Evolutionary conservation across 2,113 vertebrate genomes (phyloP), one percentile per base, ranked within the genome.

Genomic region (Pterocles burchelli): DNA sequence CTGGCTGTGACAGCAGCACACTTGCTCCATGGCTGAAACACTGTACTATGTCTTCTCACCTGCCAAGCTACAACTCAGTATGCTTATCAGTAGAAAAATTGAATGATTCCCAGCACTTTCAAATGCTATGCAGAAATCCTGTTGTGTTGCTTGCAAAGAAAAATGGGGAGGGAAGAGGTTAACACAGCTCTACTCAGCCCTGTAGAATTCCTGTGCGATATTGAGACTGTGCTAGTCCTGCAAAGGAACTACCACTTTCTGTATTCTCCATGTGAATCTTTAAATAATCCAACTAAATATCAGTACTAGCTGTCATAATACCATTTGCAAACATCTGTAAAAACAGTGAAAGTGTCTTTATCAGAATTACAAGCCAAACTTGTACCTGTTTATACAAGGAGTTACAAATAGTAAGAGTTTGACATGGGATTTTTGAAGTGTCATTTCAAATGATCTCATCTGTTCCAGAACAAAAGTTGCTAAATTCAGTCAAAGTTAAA

Each of bases 401-500:
- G 4, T 55, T 82, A 82, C 17, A 94, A 81, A 78, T 3, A 7
- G 3, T 22, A 55, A 33, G 34, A 73, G 6, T 82, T 85, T 81
- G 29, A 34, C 14, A 51, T 19, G 16, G 12, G 15, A 34, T 85
- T 81, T 76, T 4, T 61, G 21, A 89, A 78, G 14, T 33, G 13
- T 57, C 18, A n/a, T 59, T 85, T 96, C 45, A 88, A 81, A 82
- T 81, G 51, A 48, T 52, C 8, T 75, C 31, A 31, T 45, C 17
- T 76, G 11, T 63, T 88, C 28, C 21, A 75, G 17, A 71, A 57
- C 1, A 59, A 29, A 70, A 54, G 18, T 22, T 73, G 28, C 13
- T 68, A 78, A 78, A 72, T 89, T 89, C 38, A 75, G 17, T 45
- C n/a, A 87, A 91, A 92, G 85, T 91, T 67, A 65, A 79, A 72